Evolutionary conservation across 2,797 vertebrate genomes (phyloP), one percentile per base, ranked within the genome.

Genomic region (Poeciliopsis presidionis): DNA sequence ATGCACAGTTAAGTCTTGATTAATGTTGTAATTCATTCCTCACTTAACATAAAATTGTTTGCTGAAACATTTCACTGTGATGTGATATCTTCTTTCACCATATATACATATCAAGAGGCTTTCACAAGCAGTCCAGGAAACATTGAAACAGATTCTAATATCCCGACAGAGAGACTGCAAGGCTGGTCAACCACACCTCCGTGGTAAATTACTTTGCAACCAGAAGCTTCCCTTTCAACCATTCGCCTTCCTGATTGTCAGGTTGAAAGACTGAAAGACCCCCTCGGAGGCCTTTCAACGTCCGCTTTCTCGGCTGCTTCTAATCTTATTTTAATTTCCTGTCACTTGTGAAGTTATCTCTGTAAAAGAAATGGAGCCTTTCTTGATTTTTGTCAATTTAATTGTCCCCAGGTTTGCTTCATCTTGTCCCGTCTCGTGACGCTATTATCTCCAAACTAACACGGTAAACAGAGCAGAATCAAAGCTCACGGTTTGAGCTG

Each of bases 241-340:
- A 25, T 69, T 69, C 0, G 11, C 11, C 22, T 43, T 69, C 22
- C 36, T 69, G 65, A 69, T 13, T 25, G 65, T 69, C 39, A 25
- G 22, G 65, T 25, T 69, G 36, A 69, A 69, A 69, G 65, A 43
- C 65, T 69, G 43, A 69, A 43, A 43, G 65, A 43, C 36, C 25
- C 39, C 9, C 61, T 65, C 39, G 2, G 39, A 69, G 65, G 39
- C 65, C 22, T 69, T 69, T 69, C 39, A 69, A 43, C 20, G 6
- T 12, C 65, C 1, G 65, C 12, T 69, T 69, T 39, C 13, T 67
- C 1, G 5, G 20, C 20, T 22, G 63, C 36, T 67, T 49, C 36
- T 67, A 41, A 67, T 67, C 63, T 67, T 13, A 67, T 41, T 67
- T 67, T 41, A 67, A 67, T 67, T 67, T 67, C 20, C 39, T 67